A percentile compares a stretch with the other conserved stretches of the same genome.
These are phyloP conservation scores for Peromyscus attwateri DNA, from an alignment of 2,797 vertebrate genomes.

Conservation along the genomic window DNA sequence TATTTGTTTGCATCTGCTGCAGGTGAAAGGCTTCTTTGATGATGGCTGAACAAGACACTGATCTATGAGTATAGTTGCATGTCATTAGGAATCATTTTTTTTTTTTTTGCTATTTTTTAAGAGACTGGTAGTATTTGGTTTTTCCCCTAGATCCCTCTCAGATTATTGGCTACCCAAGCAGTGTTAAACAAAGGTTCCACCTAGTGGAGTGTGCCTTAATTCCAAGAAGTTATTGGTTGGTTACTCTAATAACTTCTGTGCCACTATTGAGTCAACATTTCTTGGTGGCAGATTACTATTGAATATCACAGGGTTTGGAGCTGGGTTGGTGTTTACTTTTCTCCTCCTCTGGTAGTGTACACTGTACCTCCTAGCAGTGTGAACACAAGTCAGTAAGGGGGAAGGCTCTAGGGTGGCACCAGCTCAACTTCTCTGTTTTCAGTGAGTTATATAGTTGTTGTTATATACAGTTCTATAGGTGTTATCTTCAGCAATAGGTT, in stretches of 20 bases:
- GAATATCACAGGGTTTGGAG: neutral
- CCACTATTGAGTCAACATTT: neutral
- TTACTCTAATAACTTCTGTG: neutral
- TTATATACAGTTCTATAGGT: neutral
- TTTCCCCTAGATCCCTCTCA: neutral
- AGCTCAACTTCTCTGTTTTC: neutral
- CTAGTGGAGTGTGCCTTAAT: too few species aligned
- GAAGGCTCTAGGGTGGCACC: too few species aligned
- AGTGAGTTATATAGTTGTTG: neutral
- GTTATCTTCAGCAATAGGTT: neutral
- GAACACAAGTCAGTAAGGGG: neutral
- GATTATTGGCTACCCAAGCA: too few species aligned
- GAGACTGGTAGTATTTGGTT: neutral
- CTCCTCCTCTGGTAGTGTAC: neutral
- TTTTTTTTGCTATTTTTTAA: neutral
- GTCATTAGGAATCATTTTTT: neutral
- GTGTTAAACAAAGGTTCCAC: too few species aligned
- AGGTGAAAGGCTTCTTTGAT: neutral
- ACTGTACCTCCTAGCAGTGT: neutral
- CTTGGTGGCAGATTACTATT: neutral
- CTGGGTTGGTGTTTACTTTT: neutral
- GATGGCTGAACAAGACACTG: neutral
- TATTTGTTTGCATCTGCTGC: neutral
- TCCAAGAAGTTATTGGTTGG: neutral
- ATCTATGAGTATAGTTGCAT: neutral